A percentile compares a stretch with the other conserved stretches of the same genome.
These are phyloP conservation scores for Apotomis capreana DNA, from an alignment of 2,888 invertebrate species.

Conservation along the genomic window DNA sequence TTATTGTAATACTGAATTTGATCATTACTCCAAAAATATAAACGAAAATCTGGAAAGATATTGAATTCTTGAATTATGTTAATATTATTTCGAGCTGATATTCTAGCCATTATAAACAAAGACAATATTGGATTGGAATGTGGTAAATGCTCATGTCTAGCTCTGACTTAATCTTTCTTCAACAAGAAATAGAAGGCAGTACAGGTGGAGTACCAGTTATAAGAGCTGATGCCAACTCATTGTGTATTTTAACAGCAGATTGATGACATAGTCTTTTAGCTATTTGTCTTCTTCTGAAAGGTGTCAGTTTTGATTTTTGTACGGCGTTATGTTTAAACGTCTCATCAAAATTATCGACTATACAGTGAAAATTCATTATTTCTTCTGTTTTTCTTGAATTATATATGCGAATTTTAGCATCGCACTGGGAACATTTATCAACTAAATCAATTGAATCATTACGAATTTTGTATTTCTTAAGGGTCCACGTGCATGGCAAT, in stretches of 20 bases:
- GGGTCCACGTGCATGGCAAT: slow-evolving; percentile 26
- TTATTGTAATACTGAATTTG: slow-evolving; percentile 45
- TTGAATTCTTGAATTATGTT: slow-evolving; percentile 45
- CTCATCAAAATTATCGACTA: slow-evolving; percentile 16
- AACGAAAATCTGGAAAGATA: slow-evolving; percentile 45
- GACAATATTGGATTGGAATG: slow-evolving; percentile 44
- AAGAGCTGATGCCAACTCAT: slow-evolving; percentile 44
- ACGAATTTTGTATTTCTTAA: slow-evolving; percentile 16
- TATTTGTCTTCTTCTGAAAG: slow-evolving; percentile 44
- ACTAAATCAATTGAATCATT: slow-evolving; percentile 12
- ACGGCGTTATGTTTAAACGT: slow-evolving; percentile 42
- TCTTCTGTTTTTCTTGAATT: slow-evolving; percentile 20
- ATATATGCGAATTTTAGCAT: slow-evolving; percentile 1
- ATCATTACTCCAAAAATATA: slow-evolving; percentile 45
- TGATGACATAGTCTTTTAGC: slow-evolving; percentile 44
- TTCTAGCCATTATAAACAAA: slow-evolving; percentile 44
- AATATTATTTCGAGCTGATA: slow-evolving; percentile 12
- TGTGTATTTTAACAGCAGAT: slow-evolving; percentile 42
- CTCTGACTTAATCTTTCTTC: slow-evolving; percentile 44
- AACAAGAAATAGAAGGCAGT: slow-evolving; percentile 44
- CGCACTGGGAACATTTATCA: slow-evolving; percentile 17
- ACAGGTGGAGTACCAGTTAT: slow-evolving; percentile 44
- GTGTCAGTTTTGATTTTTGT: slow-evolving; percentile 44
- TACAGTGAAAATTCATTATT: slow-evolving; percentile 15
- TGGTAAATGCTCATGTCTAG: slow-evolving; percentile 44